These are phyloP conservation scores for Agelastica alni DNA, from an alignment of 2,888 invertebrate genomes.

Conservation along the genomic window DNA sequence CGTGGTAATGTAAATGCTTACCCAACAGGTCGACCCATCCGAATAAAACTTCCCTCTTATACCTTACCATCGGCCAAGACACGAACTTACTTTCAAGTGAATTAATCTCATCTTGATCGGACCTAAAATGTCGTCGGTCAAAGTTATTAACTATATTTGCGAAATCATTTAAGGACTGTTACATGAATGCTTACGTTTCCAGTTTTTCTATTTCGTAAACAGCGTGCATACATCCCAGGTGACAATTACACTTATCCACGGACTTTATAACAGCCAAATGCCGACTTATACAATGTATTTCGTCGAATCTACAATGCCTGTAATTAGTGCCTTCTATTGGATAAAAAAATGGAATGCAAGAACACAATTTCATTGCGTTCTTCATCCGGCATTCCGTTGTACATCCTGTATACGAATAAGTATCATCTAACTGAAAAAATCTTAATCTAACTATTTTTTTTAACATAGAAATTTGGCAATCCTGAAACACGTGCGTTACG, in stretches of 20 bases:
- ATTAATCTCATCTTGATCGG: constrained; percentile 22
- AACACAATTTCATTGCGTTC: constrained; percentile 65
- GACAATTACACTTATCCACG: constrained; percentile 68
- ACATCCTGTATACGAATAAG: constrained; percentile 75
- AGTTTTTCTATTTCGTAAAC: constrained; percentile 77
- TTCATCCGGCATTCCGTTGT: constrained; percentile 76
- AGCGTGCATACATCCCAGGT: constrained; percentile 74
- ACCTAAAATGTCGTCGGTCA: constrained; percentile 29
- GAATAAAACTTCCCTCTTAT: constrained; percentile 79
- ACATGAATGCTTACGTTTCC: no score
- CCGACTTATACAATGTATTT: constrained; percentile 65
- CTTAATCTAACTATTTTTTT: no score
- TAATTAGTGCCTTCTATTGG: constrained; percentile 60
- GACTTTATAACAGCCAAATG: constrained; percentile 62
- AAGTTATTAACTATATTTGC: neutral
- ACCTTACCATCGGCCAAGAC: constrained; percentile 79
- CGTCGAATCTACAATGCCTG: constrained; percentile 63
- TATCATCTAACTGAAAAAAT: constrained; percentile 45
- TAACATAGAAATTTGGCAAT: no score
- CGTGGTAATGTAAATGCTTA: no score
- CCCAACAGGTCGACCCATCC: constrained; percentile 83
- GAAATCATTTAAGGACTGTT: neutral
- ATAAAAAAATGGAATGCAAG: constrained; percentile 76
- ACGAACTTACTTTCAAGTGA: constrained; percentile 68
- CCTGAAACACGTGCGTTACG: no score